Evolutionary conservation across 1,140 invertebrate genomes (phyloP), one percentile per base, ranked within the genome.

Genomic region (Pseudomyrmex pallidus): DNA sequence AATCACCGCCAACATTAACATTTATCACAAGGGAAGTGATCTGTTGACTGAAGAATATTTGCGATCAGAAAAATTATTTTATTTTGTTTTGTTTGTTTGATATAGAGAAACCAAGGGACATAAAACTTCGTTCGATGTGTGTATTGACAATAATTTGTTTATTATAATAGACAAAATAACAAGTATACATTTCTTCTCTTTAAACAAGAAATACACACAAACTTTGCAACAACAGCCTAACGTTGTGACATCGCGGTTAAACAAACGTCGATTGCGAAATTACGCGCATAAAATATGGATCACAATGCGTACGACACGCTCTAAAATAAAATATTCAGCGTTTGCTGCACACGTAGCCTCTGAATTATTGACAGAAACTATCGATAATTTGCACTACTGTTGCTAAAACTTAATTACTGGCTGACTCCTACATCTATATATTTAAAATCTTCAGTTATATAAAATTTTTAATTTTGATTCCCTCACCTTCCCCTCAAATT

Each of bases 331-430:
- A 77, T 17, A 66, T 0, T 0, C 48, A 76, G 22, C 35, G 35
- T 70, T 78, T 48, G 15, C 12, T 70, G 52, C 15, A 78, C 17
- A 78, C 17, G 10, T 68, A 68, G 74, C 52, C 74, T 78, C 35
- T 59, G 7, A 1, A n/a, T 59, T 13, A 70, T 50, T 44, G 44
- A 72, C 35, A 70, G 44, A 72, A 80, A 61, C 44, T 80, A 59
- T 72, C n/a, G n/a, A 61, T 78, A 57, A 25, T 80, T 80, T 80
- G 59, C 54, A 80, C 72, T 80, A 72, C 57, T 59, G 12, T 25
- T 50, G 17, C 64, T 59, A 22, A 48, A 72, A 80, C 48, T 61
- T 59, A 25, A 44, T 72, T 50, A 57, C 1, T 2, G 12, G 10
- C 20, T 59, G 22, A 72, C 48, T 67, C 25, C n/a, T 35, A 35